These are phyloP conservation scores for Menura novaehollandiae DNA, from an alignment of 2,113 vertebrate genomes.

Conservation along the genomic window DNA sequence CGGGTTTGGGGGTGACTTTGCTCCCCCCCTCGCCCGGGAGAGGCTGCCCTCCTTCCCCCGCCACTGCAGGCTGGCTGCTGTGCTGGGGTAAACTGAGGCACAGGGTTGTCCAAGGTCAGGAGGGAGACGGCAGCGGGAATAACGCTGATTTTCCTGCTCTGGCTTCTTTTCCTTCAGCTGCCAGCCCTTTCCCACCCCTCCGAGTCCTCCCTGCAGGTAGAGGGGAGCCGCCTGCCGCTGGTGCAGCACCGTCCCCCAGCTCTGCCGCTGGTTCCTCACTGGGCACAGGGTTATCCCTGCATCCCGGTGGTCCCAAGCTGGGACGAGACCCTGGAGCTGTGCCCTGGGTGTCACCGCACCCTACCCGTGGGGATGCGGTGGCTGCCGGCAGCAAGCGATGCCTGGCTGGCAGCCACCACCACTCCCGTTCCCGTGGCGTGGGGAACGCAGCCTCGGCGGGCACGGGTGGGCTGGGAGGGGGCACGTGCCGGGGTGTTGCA, in stretches of 20 bases:
- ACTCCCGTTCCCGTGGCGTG: background rate
- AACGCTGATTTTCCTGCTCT: background rate
- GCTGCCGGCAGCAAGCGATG: background rate
- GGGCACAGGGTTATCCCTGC: background rate
- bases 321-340: background rate
- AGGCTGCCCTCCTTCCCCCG: background rate
- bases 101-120: slow-evolving; percentile 57
- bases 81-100: slow-evolving; percentile 31
- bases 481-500: background rate
- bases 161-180: background rate
- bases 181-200: background rate
- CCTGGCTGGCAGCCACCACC: background rate
- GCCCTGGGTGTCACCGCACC: background rate
- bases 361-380: background rate
- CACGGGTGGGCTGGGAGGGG: background rate
- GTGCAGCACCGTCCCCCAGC: background rate
- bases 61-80: background rate
- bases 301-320: background rate
- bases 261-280: background rate
- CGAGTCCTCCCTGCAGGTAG: background rate
- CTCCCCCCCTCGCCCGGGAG: background rate
- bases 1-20: slow-evolving; percentile 30
- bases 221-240: background rate
- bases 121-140: background rate
- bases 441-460: background rate